These are phyloP conservation scores for Chiloscyllium punctatum DNA, from an alignment of 2,797 vertebrate species.

Conservation along the genomic window DNA sequence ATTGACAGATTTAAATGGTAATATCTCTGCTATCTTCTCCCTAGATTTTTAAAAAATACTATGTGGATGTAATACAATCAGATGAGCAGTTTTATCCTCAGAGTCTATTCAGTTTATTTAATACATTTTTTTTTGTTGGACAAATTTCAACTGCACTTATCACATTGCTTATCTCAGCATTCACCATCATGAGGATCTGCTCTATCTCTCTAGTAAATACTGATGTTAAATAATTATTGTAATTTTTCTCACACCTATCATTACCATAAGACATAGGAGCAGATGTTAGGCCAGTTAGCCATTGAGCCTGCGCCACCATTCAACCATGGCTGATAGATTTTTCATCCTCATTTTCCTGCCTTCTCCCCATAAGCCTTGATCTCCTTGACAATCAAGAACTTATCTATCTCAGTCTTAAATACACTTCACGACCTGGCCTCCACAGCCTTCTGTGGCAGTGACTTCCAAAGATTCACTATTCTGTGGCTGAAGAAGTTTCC, in stretches of 20 bases:
- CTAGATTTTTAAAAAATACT: not conserved
- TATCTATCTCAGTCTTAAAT: too few species aligned
- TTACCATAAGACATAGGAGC: too few species aligned
- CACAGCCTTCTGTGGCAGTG: too few species aligned
- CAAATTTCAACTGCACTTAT: not conserved
- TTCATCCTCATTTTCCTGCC: too few species aligned
- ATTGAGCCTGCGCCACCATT: too few species aligned
- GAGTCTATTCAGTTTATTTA: not conserved
- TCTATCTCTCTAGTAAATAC: not conserved
- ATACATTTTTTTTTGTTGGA: not conserved
- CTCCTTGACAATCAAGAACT: too few species aligned
- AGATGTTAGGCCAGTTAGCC: too few species aligned
- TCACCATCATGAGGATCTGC: not conserved
- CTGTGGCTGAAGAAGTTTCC: too few species aligned
- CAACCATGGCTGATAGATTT: too few species aligned
- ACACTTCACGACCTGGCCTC: too few species aligned
- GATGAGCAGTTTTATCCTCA: not conserved
- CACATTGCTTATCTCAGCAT: not conserved
- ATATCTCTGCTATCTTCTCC: not conserved
- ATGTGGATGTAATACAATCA: not conserved
- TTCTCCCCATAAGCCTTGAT: too few species aligned
- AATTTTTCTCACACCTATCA: not conserved
- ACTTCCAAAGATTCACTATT: too few species aligned
- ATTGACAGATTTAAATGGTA: not conserved
- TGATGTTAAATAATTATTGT: not conserved